Evolutionary conservation across 2,113 vertebrate genomes (phyloP), one percentile per base, ranked within the genome.

Genomic region (Lamprologus ornatipinnis): DNA sequence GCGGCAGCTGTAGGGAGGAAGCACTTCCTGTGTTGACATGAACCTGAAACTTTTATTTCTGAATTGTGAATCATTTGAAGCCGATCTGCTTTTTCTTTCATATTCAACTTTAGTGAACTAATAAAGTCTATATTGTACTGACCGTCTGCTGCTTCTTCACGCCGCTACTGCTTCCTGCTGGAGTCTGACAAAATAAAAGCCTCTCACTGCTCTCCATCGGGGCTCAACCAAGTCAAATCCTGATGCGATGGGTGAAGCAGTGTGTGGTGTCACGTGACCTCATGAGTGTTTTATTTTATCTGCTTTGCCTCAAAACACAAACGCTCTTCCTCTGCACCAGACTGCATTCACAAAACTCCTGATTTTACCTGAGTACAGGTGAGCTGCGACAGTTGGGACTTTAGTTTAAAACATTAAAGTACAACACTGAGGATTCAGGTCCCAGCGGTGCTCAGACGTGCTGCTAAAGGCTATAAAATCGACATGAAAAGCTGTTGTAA

Each of bases 91-190:
- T 96, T 94, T 94, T 92, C 91, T 94, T 94, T 94, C 91, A 79
- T 95, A 93, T 93, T 91, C 82, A 88, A 91, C 87, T 94, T 89
- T 93, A 95, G 93, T 93, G 93, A 95, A 92, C 93, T 94, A 96
- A 95, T 95, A 94, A 95, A 96, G 92, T 95, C 93, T 95, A 96
- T 95, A 96, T 96, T 95, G 95, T 95, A 92, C 94, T 92, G 91
- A 93, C 70, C 15, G 70, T 78, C 23, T 91, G 4, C 33, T 80
- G 54, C 80, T 85, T 84, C 73, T 92, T 88, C 26, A 80, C 23
- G 6, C 42, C 4, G 9, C 23, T 11, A 28, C 23, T 7, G 42
- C 6, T 47, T 75, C 42, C 68, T 49, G 70, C 40, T 28, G 12
- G 40, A 31, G 7, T 19, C 15, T 8, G 4, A 31, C 23, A 19